Percentiles rank a stretch among this genome's conserved stretches.
Conservation (phyloP, 2,888 invertebrate species). For the Minunthozetes semirufus region DNA sequence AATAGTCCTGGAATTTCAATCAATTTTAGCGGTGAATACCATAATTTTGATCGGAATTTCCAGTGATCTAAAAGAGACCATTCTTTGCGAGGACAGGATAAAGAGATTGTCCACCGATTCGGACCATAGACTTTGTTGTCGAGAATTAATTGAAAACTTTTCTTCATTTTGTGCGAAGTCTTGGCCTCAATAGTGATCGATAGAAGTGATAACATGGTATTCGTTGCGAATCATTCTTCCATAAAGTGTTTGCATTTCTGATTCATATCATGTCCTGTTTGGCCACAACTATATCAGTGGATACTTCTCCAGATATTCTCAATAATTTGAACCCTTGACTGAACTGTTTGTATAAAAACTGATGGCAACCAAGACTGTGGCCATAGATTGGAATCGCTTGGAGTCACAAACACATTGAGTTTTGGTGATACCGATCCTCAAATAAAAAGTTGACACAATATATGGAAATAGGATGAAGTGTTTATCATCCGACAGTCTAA, state of each 20-base stretch:
- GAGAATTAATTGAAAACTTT: background rate
- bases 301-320: background rate
- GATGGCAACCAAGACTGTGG: too few species aligned
- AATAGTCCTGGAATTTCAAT: too few species aligned
- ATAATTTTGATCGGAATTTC: background rate
- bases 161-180: background rate
- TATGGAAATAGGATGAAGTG: too few species aligned
- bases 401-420: too few species aligned
- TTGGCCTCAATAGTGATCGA: background rate
- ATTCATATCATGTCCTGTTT: conserved; percentile 23
- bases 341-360: background rate
- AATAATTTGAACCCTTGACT: background rate
- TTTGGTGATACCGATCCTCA: too few species aligned
- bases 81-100: background rate
- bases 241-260: conserved; percentile 29
- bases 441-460: too few species aligned
- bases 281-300: background rate
- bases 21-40: background rate
- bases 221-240: conserved; percentile 12
- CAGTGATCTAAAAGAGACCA: background rate
- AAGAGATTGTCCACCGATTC: background rate
- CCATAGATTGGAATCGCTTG: too few species aligned
- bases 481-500: too few species aligned
- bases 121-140: background rate
- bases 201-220: background rate